Base-by-base conservation (phyloP, 2,113 vertebrate species). In the Ophthalmolycus amberensis region DNA sequence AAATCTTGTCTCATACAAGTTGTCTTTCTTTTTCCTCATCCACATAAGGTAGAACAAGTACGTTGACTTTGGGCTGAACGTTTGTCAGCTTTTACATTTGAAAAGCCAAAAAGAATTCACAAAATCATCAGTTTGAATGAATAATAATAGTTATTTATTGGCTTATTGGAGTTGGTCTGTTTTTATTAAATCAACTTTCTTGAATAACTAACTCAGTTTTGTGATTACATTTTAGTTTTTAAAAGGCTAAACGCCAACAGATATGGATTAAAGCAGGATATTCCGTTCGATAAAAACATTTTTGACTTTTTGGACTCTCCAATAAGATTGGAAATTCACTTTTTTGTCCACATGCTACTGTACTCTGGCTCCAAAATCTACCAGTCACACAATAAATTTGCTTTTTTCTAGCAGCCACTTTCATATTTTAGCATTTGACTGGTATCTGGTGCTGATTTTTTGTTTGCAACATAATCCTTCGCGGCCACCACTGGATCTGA, bases 1-100 rank as follows among this genome's bases (percentile, higher is more conserved):
- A 59, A 87, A 71, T 27, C 14, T 2, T 46, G 25, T 74, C 20
- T 71, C 9, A 62, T 78, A 46, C 0, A 76, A 50, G 1, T 16
- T 27, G 29, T 58, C 12, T n/a, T n/a, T 67, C 1, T 37, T 71
- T 48, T 27, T 7, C 56, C 15, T 56, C 1, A 9, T 50, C 22
- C 0, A 11, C 11, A 29, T 37, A 29, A 29, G 14, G 18, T n/a
- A 5, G 7, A 44, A 27, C 40, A 32, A 11, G 9, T 63, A 60
- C 1, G 34, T 22, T n/a, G 22, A 65, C 20, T 56, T 56, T 4
- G 9, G 20, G 50, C 50, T 22, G 5, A 16, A 50, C 48, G 16
- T 50, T 20, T 20, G 22, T 25, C 7, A 8, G 6, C 18, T 20
- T 20, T 50, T 54, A 54, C 52, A 4, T 56, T 56, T 5, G 3